Base-by-base conservation (phyloP, 1,140 invertebrate genomes). In the Listronotus bonariensis region DNA sequence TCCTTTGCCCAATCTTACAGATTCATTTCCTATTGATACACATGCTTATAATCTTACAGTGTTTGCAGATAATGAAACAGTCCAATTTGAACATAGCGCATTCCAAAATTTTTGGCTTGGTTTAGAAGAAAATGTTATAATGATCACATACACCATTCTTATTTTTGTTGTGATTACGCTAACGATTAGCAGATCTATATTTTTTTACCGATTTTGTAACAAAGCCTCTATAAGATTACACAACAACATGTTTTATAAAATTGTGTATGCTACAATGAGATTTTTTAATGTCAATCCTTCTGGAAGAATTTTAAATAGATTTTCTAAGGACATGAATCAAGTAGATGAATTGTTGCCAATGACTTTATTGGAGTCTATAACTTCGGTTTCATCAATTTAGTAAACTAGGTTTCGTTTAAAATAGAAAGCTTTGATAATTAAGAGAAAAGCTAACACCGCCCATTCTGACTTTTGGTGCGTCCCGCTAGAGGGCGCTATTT, bases 261-360 rank as follows among this genome's bases (percentile, higher is more conserved):
- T 97, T 1, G 86, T 94, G 26, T 82, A 88, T 8, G 89, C 92
- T 0, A 90, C 89, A 0, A 94, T 96, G 84, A 82, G 85, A 7
- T 97, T 96, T 80, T 97, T 65, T 41, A 93, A 95, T 69, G 88
- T 86, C 8, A 96, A 96, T 78, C 88, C 91, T 3, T 82, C 82
- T 79, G 79, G 68, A 71, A 84, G 92, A 36, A 83, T 88, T 55
- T 74, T 88, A 53, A 91, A 91, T 73, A 77, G 89, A 51, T 91
- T 91, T 71, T 85, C 89, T 1, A 90, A 89, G 76, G 89, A 91
- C 67, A 84, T 90, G 73, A 89, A 91, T 0, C 84, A 87, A 0
- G 86, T 95, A 68, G 88, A 90, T 77, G 88, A 91, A 77, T 74
- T 88, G 0, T 77, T 97, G 8, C 93, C 95, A 48, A 80, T 83